Base-by-base conservation (phyloP, 2,888 invertebrate species). In the Phaonia tiefii region DNA sequence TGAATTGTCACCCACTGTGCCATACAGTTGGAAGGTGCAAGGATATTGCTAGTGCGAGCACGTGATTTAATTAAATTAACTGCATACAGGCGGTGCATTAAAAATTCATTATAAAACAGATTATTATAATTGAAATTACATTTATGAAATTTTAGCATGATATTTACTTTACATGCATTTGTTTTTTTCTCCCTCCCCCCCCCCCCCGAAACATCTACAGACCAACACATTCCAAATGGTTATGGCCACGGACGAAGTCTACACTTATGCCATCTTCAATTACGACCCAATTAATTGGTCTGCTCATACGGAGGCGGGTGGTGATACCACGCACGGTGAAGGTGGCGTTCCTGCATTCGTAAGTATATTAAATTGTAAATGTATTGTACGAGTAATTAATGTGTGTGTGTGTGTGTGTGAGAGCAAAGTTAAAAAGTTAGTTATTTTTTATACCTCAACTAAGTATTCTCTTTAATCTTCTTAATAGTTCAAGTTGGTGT, bases 151-250 rank as follows among this genome's bases (percentile, higher is more conserved):
- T 37, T 67, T 13, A 69, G 17, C 31, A 31, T 31, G 31, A 31
- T 31, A 31, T 31, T 31, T 31, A 31, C 31, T 31, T 3, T 31
- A 31, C 31, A 31, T 8, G 31, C 31, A 31, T 31, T 5, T 8
- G 8, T 31, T 31, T 31, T 31, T 31, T 31, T 31, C 31, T 31
- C 31, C 8, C 31, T 31, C 31, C 8, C 8, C 8, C 31, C 8
- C n/a, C n/a, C n/a, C 31, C 8, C 31, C 31, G 51, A 58, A 0
- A n/a, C 13, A 17, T 4, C 91, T 91, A 5, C 91, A 96, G 95
- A 97, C 97, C 1, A 99, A 99, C 89, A 97, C 98, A 0, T 99
- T 98, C 92, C 99, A 99, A 94, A 92, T 97, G 93, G 94, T 98
- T 2, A 89, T 99, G 70, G 97, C 96, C 0, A 97, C 98, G 0